Base-by-base conservation (phyloP, 2,888 invertebrate species). In the Bombylius major region DNA sequence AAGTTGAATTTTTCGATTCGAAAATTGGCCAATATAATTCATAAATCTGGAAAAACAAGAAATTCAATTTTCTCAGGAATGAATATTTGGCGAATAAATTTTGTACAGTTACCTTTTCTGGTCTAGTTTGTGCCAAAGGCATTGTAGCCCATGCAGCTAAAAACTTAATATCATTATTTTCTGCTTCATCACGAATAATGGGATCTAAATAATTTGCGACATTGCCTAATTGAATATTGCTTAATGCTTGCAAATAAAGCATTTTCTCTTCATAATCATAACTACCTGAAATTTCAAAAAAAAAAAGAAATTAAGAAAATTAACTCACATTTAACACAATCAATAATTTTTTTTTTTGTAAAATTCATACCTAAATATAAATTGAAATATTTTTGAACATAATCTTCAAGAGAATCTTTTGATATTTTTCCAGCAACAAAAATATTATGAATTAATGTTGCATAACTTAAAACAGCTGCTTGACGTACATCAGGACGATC, bases 201-300 rank as follows among this genome's bases (percentile, higher is more conserved):
- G 79, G 78, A 56, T 75, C 74, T 59, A 79, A 66, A 63, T 77
- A 79, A 51, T 76, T 75, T 39, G 75, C 70, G 4, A 80, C 80
- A 64, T 78, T 77, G 6, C 78, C 78, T 34, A 82, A 64, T 62
- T 82, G 79, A 55, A 82, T 74, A 62, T 87, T 87, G 59, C 83
- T 80, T 0, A 87, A 70, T 0, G 84, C 87, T 68, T 86, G 83
- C 0, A 87, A 73, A 77, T 84, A 87, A 5, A 86, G 70, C 80
- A 87, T 79, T 58, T 85, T 79, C 60, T 83, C 82, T 56, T 82
- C 76, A 61, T 86, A 86, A 63, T 80, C 79, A 0, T 79, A 79
- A 51, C 82, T 82, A 62, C 80, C 86, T 84, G 68, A 4, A 7
- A 8, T 11, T 14, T 12, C 11, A 14, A 54, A 54, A 36, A 36